A percentile compares a stretch with the other conserved stretches of the same genome.
Evolutionary conservation across 2,797 vertebrate genomes (phyloP).

Genomic region (Phylloscopus collybita): DNA sequence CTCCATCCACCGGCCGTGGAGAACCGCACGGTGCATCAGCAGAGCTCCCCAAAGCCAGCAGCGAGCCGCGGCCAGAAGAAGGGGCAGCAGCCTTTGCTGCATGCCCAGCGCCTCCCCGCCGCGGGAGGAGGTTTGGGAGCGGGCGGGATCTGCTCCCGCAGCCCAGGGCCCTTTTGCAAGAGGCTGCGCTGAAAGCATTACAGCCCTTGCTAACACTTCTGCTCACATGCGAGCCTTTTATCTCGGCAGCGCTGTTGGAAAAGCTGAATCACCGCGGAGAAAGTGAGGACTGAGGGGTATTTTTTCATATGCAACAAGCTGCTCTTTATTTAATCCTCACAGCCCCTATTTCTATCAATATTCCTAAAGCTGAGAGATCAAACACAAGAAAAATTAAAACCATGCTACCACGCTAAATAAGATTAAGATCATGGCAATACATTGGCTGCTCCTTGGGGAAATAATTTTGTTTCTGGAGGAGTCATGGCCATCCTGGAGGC

Average conservation of each 20-base stretch:
- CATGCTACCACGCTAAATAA: conserved; percentile 40
- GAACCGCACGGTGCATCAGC: conserved; percentile 34
- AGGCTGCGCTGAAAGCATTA: not conserved
- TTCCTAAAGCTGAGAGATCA: conserved; percentile 46
- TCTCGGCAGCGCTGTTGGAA: conserved; percentile 30
- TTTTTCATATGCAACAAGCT: conserved; percentile 8
- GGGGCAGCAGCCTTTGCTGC: not conserved
- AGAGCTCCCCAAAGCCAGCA: conserved; percentile 59
- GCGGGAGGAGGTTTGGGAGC: not conserved
- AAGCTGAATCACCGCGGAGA: conserved; percentile 28
- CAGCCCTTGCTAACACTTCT: not conserved
- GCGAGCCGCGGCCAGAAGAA: conserved; percentile 22
- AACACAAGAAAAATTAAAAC: conserved; percentile 62
- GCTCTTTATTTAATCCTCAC: conserved; percentile 44
- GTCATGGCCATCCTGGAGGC: not conserved
- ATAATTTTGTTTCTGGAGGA: conserved; percentile 16
- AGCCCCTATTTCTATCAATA: conserved; percentile 40
- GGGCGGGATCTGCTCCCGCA: not conserved
- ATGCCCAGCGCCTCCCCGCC: not conserved
- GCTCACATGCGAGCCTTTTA: conserved; percentile 12
- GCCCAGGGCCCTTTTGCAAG: not conserved
- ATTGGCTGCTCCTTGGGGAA: conserved; percentile 42
- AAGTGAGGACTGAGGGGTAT: not conserved
- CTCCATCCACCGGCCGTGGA: conserved; percentile 29
- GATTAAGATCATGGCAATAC: conserved; percentile 55